Percentiles rank a stretch among this genome's conserved stretches.
Evolutionary conservation across 2,888 invertebrate genomes (phyloP).

Genomic region (Ennomos quercinarius): DNA sequence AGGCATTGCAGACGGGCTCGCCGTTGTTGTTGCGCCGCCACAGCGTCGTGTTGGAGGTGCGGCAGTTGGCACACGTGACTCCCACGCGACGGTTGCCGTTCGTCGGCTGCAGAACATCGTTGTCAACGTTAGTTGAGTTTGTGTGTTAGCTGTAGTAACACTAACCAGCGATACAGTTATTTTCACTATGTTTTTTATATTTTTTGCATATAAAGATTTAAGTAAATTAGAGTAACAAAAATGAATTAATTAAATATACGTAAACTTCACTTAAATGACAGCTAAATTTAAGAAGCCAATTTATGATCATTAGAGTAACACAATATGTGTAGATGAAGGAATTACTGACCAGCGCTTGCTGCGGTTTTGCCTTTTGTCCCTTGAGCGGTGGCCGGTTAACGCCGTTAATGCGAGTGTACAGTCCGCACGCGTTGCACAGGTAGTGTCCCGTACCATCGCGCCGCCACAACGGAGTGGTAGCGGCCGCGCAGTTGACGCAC

Average conservation of each 20-base stretch:
- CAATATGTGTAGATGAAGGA: too few relatives aligned
- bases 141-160: too few relatives aligned
- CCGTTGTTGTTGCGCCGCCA: constrained; percentile 98
- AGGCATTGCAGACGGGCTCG: constrained; percentile 99
- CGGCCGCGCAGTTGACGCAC: constrained; percentile 98
- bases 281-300: constrained; percentile 18
- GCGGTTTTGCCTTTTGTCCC: constrained; percentile 87
- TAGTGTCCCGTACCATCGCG: constrained; percentile 99
- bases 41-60: constrained; percentile 95
- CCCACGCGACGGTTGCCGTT: constrained; percentile 88
- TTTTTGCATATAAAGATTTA: too few relatives aligned
- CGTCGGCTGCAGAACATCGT: constrained; percentile 67
- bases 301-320: background rate
- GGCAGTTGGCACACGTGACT: constrained; percentile 97
- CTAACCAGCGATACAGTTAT: too few relatives aligned
- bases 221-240: too few relatives aligned
- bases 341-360: constrained; percentile 78
- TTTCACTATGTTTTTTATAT: too few relatives aligned
- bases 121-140: too few relatives aligned
- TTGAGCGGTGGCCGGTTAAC: constrained; percentile 91
- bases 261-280: too few relatives aligned
- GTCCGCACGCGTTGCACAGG: constrained; percentile 99
- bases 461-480: constrained; percentile 98
- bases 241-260: too few relatives aligned
- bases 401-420: constrained; percentile 91